Evolutionary conservation across 2,113 vertebrate species (phyloP), one percentile per base, ranked within the genome.

Genomic region (Hipposideros armiger): DNA sequence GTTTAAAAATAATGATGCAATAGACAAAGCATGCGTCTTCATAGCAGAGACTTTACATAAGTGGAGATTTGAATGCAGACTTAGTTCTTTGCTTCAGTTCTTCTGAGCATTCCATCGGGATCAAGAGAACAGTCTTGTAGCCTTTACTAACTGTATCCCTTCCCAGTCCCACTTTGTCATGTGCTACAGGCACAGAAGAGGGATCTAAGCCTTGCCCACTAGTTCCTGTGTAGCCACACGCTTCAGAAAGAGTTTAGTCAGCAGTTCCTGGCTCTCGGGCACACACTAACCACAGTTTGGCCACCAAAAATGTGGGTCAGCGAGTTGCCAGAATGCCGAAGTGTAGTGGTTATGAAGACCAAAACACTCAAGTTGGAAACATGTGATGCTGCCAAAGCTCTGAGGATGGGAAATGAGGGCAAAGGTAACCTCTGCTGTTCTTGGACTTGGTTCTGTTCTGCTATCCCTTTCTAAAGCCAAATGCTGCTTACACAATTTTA

Each of bases 221-320:
- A 58, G 80, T 76, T 90, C 78, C 64, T 69, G 70, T 11, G 74
- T 32, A 87, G 83, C 92, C 93, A 52, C 97, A 90, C 69, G 74
- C 64, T 86, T 72, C 91, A 95, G 83, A 95, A 96, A 93, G 47
- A 47, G 45, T 73, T 91, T 47, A 84, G 89, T 95, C 96, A 96
- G 96, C 97, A 97, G 58, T 89, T 87, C 40, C n/a, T 93, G 95
- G 47, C 52, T 90, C 58, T 84, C 70, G 84, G 95, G 70, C 86
- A 86, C 95, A 64, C 77, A 50, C 32, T 64, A 62, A 91, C 95
- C 95, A 80, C 95, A 52, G 22, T 72, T 60, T 67, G 95, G 83
- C 80, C 96, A 96, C 88, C 95, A 96, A 89, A 93, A 84, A 80
- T 93, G 96, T 95, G 90, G 95, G 78, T 88, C 90, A 94, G 93